These are phyloP conservation scores for Epirrhoe tristata DNA, from an alignment of 2,888 invertebrate genomes.

Conservation along the genomic window DNA sequence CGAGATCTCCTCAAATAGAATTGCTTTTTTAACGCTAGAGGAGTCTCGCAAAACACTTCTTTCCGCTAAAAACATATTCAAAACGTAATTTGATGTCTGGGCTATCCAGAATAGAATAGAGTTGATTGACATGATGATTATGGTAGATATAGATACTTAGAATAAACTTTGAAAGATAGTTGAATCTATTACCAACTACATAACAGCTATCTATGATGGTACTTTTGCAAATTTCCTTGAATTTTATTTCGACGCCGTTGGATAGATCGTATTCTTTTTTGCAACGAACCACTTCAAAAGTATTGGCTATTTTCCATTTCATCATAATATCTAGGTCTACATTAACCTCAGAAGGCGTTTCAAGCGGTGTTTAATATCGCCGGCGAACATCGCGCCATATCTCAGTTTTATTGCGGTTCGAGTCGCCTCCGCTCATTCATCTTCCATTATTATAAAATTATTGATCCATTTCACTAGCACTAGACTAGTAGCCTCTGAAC, in stretches of 20 bases:
- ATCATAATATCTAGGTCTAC: slow-evolving; percentile 5
- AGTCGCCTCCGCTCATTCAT: slow-evolving; percentile 13
- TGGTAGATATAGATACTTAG: too few species aligned
- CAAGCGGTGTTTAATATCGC: slow-evolving; percentile 16
- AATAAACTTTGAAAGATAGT: too few species aligned
- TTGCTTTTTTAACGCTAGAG: slow-evolving; percentile 1
- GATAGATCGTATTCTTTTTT: neutral
- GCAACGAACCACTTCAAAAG: slow-evolving; percentile 2
- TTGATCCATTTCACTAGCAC: slow-evolving; percentile 2
- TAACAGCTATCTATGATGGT: neutral
- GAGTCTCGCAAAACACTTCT: neutral
- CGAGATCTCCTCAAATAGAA: slow-evolving; percentile 6
- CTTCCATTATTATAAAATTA: slow-evolving; percentile 12
- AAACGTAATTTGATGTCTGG: too few species aligned
- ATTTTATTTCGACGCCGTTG: neutral
- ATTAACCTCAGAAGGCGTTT: slow-evolving; percentile 8
- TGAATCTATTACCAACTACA: too few species aligned
- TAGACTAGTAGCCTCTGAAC: slow-evolving; percentile 5
- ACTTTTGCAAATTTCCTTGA: neutral
- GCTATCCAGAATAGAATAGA: too few species aligned
- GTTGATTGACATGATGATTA: too few species aligned
- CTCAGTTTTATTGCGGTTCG: slow-evolving; percentile 49
- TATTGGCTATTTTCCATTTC: slow-evolving; percentile 22
- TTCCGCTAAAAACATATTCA: neutral
- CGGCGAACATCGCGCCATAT: slow-evolving; percentile 48